Base-by-base conservation (phyloP, 2,113 vertebrate species). In the Corythornis madagascariensis region DNA sequence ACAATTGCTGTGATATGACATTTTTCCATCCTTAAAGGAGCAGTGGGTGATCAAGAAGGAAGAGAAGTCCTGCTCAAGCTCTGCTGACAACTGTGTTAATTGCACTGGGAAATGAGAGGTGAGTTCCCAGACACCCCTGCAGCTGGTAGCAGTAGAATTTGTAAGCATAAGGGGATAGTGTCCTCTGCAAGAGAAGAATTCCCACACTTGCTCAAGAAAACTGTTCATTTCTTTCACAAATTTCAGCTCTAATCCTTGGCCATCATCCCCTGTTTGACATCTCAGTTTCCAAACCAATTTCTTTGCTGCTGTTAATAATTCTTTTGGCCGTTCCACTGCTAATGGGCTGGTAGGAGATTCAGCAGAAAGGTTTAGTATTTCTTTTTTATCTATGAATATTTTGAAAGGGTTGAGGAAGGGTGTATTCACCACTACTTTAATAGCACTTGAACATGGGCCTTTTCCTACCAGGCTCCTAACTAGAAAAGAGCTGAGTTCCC, bases 61-160 rank as follows among this genome's bases (percentile, higher is more conserved):
- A 56, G 61, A 7, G 8, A 38, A 64, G 6, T 69, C 66, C 83
- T 24, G 77, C 52, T 43, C 65, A 25, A 19, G 10, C 55, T 52
- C 83, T 55, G 64, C 69, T 33, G 66, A 3, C 21, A 14, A 0
- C 6, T 6, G 19, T 6, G 16, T n/a, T 18, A 45, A 13, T 13
- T 7, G 38, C 28, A 6, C 4, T 13, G 77, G 60, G 86, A 5
- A 33, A 60, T 9, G 0, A 3, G 29, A 45, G 70, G 60, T 5
- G 66, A 73, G 78, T 16, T 16, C 52, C 24, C 18, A 1, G 11
- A 0, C 0, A 0, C 1, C 7, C 1, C 1, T 38, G 6, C 20
- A 5, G n/a, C 53, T 18, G 31, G 3, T 3, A 12, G 14, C 52
- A 4, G 56, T 0, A 2, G 31, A 20, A 16, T 10, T 7, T 20